Base-by-base conservation (phyloP, 2,113 vertebrate genomes). In the Rhea americana region DNA sequence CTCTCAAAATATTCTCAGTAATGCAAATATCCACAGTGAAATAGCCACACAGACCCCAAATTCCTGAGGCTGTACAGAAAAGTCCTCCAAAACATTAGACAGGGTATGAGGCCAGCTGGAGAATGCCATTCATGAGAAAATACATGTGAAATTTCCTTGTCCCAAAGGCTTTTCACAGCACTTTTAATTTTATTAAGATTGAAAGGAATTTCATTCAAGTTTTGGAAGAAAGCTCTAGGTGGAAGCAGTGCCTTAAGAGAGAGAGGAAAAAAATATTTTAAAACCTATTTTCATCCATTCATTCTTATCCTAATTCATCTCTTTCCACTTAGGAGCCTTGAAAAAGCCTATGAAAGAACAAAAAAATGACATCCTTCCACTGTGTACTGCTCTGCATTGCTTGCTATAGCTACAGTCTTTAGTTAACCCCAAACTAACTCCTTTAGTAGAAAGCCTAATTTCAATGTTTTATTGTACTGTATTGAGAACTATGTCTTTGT, bases 151-250 rank as follows among this genome's bases (percentile, higher is more conserved):
- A 74, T 51, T 87, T 85, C 55, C 65, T 51, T 51, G 22, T 83
- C 93, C 79, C 79, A 91, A 81, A 95, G 89, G 87, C 51, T 90
- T 94, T 84, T 43, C 53, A 51, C 39, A 83, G 51, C 56, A 81
- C 79, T 91, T 94, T 55, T 77, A 73, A 83, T 93, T 92, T 94
- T 94, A 93, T 80, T 82, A 32, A 82, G 80, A 50, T 80, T 87
- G 71, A 92, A 87, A 89, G 68, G 22, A 3, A 85, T 90, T 91
- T 91, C 58, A 85, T 96, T 95, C 51, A 85, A 85, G 32, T 87
- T 94, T 94, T 85, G 79, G 78, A 93, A 87, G 59, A 93, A 85
- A 93, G 68, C 28, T 94, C 73, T 56, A 90, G 91, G 82, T 85
- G 82, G 89, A 92, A 93, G 65, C 43, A 91, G 51, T 86, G 91